Base-by-base conservation (phyloP, 1,140 invertebrate species). In the Theocolax elegans region DNA sequence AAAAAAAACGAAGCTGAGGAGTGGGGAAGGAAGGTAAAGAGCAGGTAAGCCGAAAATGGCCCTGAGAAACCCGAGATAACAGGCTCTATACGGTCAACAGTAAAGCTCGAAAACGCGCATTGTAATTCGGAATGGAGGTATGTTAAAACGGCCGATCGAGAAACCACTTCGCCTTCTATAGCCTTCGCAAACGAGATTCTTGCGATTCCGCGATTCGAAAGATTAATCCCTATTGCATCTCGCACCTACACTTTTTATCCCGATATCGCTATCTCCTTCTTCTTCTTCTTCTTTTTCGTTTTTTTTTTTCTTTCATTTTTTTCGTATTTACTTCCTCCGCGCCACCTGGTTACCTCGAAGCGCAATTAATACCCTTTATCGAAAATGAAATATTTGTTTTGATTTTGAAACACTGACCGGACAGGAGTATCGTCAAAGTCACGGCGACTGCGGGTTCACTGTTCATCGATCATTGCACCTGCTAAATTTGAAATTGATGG, bases 151-250 rank as follows among this genome's bases (percentile, higher is more conserved):
- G 40, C 12, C 60, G 51, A 66, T 53, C 63, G 49, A 44, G 38
- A 67, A 58, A 35, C 40, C 40, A 31, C 40, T 19, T 44, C 25
- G 40, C 42, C 53, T 67, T 58, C 40, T 49, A 48, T 31, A 67
- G 65, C 19, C 42, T 31, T 29, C 29, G 56, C 54, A 60, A 68
- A 68, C 56, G 56, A 60, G 56, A 68, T 68, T 68, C 66, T 56
- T 58, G 46, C 46, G 66, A 68, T 68, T 60, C 56, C 31, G 25
- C 66, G 53, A 68, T 68, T 27, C 31, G 56, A 42, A 67, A 58
- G 56, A 68, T 68, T 68, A 60, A 68, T 60, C 54, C 53, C 27
- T 58, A 67, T 60, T 67, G 64, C 53, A 29, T 66, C n/a, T 42
- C 7, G 51, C 51, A 19, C 23, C 23, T 17, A 42, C 40, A 58